Percentiles rank a stretch among this genome's conserved stretches.
phyloP scores from a whole-genome alignment of 2,888 invertebrate species.

The Metacarcinus magister region DNA sequence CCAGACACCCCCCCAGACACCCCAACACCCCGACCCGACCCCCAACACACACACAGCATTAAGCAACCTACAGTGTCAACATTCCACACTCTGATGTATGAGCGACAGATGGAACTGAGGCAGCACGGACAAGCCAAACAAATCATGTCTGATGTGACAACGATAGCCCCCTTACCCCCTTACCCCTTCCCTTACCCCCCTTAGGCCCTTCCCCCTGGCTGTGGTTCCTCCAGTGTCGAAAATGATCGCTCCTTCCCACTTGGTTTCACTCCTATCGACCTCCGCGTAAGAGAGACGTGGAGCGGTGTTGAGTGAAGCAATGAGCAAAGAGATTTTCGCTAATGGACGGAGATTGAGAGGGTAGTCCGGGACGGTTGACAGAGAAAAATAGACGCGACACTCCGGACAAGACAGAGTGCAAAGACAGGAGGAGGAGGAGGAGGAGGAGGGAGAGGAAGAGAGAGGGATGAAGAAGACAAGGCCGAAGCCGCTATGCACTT shows the following conservation, averaged over 20 bases:
- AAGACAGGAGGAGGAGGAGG: constrained; percentile 17
- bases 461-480: background rate
- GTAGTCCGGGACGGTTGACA: constrained; percentile 70
- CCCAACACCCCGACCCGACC: background rate
- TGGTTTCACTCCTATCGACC: background rate
- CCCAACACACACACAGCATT: constrained; percentile 63
- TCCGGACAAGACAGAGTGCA: constrained; percentile 77
- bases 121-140: constrained; percentile 79
- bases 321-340: constrained; percentile 70
- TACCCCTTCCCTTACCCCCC: constrained; percentile 39
- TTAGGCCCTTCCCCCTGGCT: background rate
- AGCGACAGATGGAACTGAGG: constrained; percentile 77
- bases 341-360: constrained; percentile 79
- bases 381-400: constrained; percentile 78
- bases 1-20: background rate
- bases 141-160: constrained; percentile 80
- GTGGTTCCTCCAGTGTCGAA: constrained; percentile 44
- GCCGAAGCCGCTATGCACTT: too few relatives aligned
- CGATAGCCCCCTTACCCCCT: constrained; percentile 68
- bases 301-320: constrained; percentile 54
- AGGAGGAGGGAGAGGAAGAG: too few relatives aligned
- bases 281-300: background rate
- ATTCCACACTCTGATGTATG: constrained; percentile 72
- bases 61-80: constrained; percentile 73
- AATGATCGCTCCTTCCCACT: constrained; percentile 43